These are phyloP conservation scores for Euleptes europaea DNA, from an alignment of 2,113 vertebrate genomes.

Conservation along the genomic window DNA sequence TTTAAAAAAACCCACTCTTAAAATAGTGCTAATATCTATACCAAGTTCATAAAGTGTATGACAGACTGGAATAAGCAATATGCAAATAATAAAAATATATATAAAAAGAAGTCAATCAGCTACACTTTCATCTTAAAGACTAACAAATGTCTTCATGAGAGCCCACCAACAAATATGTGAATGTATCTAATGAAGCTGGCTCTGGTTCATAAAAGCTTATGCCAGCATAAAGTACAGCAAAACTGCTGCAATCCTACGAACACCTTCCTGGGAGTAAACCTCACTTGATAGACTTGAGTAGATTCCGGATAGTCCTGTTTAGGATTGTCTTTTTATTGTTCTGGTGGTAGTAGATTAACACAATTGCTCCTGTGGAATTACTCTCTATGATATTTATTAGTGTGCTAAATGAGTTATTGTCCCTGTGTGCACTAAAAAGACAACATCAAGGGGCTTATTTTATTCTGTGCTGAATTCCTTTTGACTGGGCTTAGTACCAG, in stretches of 20 bases:
- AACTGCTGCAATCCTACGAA: too few relatives aligned
- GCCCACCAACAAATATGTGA: too few relatives aligned
- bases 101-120: neutral
- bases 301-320: neutral
- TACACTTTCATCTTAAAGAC: neutral
- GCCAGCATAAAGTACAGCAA: too few relatives aligned
- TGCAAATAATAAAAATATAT: neutral
- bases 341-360: too few relatives aligned
- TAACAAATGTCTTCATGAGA: too few relatives aligned
- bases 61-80: neutral
- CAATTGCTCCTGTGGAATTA: too few relatives aligned
- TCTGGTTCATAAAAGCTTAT: too few relatives aligned
- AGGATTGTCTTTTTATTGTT: too few relatives aligned
- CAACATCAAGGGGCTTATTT: neutral
- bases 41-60: too few relatives aligned
- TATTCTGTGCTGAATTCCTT: neutral
- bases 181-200: too few relatives aligned
- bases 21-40: neutral
- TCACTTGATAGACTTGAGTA: neutral
- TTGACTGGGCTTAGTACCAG: neutral
- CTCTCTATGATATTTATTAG: too few relatives aligned
- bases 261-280: too few relatives aligned
- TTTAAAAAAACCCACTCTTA: neutral
- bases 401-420: neutral
- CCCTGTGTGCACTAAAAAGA: neutral